Evolutionary conservation across 2,113 vertebrate species (phyloP), one percentile per base, ranked within the genome.

Genomic region (Ceratotherium simum): DNA sequence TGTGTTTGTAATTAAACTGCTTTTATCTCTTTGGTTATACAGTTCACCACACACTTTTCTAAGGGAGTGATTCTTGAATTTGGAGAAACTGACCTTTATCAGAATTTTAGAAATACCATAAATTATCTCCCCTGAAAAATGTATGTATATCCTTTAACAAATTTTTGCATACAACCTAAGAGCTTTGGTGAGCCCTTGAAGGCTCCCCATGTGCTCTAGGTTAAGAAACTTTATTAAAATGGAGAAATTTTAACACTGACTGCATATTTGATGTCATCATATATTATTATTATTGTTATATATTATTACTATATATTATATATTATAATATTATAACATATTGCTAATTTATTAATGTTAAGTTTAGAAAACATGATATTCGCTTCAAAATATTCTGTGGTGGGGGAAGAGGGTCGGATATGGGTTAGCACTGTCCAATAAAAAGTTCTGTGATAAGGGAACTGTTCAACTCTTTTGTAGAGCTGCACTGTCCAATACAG

Each of bases 11-110:
- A 25, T 81, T 58, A 36, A 85, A 56, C 10, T 42, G 33, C 2
- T n/a, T n/a, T 60, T 25, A 23, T 42, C 9, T 69, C 20, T 82
- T 58, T 65, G 79, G 51, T 75, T 60, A 75, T 9, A 39, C 90
- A 81, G 10, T 33, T 93, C 60, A 69, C 51, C 17, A 69, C 6
- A 84, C 2, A 21, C 72, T 42, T 76, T 97, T 69, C 48, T 54
- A 84, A 83, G 11, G 12, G 13, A 94, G 1, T 90, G 33, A 51
- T 51, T 90, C 21, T 93, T 82, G 18, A 46, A 62, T 95, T 95
- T 73, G 8, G 33, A 93, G 39, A 72, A 86, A 67, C 5, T 58
- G 17, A 70, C 17, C 39, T 94, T 87, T 39, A 56, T 91, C 29
- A 81, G n/a, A 85, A 48, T 91, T 87, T 93, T 62, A 70, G 76